Conservation (phyloP, 30 jellyfish, hydroid and myxozoan species). For the Phacellophora camtschatica region DNA sequence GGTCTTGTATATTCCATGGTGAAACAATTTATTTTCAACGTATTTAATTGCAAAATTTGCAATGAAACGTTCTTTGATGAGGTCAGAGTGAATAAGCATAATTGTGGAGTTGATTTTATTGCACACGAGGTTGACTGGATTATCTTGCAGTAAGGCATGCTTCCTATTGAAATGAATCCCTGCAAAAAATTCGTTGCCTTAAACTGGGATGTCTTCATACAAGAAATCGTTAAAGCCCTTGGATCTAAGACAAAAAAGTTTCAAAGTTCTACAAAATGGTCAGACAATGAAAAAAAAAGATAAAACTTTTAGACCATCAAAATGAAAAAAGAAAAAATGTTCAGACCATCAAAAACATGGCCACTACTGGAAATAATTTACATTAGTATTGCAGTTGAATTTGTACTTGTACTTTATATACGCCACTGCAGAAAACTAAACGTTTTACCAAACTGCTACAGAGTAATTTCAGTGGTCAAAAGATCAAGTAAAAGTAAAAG, state of each 20-base stretch:
- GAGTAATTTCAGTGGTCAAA: no score
- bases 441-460: no score
- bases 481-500: no score
- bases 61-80: no score
- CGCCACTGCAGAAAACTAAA: background rate
- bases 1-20: no score
- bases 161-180: constrained; percentile 11
- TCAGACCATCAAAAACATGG: constrained; percentile 33
- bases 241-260: background rate
- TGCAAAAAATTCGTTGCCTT: constrained; percentile 11
- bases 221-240: background rate
- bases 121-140: constrained; percentile 51
- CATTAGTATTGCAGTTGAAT: constrained; percentile 10
- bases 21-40: no score
- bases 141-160: constrained; percentile 6
- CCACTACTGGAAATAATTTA: background rate
- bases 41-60: no score
- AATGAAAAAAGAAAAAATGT: no score
- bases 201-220: constrained; percentile 19
- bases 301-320: no score
- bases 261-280: background rate
- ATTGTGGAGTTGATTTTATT: background rate
- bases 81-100: no score
- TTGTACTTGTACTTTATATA: constrained; percentile 8
- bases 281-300: no score